Percentiles rank a stretch among this genome's conserved stretches.
These are phyloP conservation scores for Pocillopora grandis DNA, from an alignment of 92 coral and sea anemone genomes.

Conservation along the genomic window DNA sequence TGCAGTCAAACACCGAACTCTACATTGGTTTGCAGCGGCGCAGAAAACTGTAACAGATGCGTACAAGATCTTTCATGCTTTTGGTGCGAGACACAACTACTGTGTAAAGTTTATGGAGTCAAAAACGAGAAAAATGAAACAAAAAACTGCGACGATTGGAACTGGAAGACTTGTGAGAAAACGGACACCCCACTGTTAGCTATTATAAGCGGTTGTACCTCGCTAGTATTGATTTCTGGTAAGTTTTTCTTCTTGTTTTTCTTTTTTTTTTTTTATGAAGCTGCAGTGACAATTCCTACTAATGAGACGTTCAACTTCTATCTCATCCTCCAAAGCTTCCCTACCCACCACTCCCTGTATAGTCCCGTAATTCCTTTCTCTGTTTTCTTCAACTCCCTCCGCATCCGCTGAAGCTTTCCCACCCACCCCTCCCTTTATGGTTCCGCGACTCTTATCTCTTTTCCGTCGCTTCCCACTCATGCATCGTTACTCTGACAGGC, in stretches of 20 bases:
- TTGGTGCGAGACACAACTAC: conserved; percentile 51
- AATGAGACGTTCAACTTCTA: too few relatives aligned
- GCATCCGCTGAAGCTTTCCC: too few relatives aligned
- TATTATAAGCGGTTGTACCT: conserved; percentile 12
- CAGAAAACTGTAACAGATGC: conserved; percentile 42
- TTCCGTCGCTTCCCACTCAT: too few relatives aligned
- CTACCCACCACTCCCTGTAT: too few relatives aligned
- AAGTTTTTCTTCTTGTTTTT: background rate
- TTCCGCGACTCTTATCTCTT: too few relatives aligned
- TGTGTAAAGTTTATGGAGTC: conserved; percentile 19
- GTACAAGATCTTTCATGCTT: conserved; percentile 33
- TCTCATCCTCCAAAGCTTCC: too few relatives aligned
- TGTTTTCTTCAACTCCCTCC: too few relatives aligned
- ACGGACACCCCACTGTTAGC: background rate
- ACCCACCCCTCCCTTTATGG: too few relatives aligned
- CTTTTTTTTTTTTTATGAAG: background rate
- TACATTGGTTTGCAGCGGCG: background rate
- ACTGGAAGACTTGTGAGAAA: conserved; percentile 39
- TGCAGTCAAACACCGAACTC: background rate
- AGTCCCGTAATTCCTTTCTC: too few relatives aligned
- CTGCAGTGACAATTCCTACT: too few relatives aligned
- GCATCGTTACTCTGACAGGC: too few relatives aligned
- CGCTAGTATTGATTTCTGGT: conserved; percentile 27
- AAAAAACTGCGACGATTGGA: conserved; percentile 4
- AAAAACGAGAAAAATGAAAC: conserved; percentile 2